phyloP scores from a whole-genome alignment of 2,113 vertebrate genomes.

The sheep (Ovis aries) region ARS-UI_Ramb_v3.0 NC_056058.1:13780501-13781000 shows the following conservation, averaged over 20 bases:
- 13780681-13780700: not conserved
- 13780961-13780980: not conserved
- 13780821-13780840: not conserved
- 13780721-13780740: not conserved
- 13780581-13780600: not conserved
- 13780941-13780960: not conserved
- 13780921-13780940: not conserved
- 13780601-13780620: not conserved
- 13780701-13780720: not conserved
- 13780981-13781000: not conserved
- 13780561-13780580: not conserved
- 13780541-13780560: not conserved
- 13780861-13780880: not conserved
- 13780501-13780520: not conserved
- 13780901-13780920: not conserved
- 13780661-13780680: not conserved
- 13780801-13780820: not conserved
- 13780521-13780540: not conserved
- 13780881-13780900: not conserved
- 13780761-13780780: not conserved
- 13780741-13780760: not conserved
- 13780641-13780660: not conserved
- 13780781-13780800: not conserved
- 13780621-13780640: not conserved
- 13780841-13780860: not conserved